Evolutionary conservation across 2,888 invertebrate species (phyloP).

Genomic region (Eledone cirrhosa): DNA sequence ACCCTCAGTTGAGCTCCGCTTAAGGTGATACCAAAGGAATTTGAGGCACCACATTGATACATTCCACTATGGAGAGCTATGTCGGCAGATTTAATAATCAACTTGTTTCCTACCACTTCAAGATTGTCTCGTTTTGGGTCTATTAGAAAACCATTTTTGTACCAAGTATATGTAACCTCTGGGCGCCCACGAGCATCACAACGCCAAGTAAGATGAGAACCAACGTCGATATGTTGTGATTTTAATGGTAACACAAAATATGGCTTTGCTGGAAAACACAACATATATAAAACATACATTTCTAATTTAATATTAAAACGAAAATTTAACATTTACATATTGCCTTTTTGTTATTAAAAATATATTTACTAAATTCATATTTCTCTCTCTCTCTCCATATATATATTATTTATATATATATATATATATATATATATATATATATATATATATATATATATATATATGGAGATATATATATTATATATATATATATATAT

Average conservation of each 20-base stretch:
- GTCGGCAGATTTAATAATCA: conserved; percentile 36
- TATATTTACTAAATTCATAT: too few relatives aligned
- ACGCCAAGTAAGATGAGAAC: conserved; percentile 57
- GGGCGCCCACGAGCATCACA: conserved; percentile 58
- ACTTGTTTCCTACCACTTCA: conserved; percentile 23
- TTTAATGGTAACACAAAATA: conserved; percentile 60
- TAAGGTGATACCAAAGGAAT: conserved; percentile 84
- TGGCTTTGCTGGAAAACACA: conserved; percentile 54
- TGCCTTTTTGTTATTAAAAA: too few relatives aligned
- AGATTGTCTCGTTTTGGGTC: conserved; percentile 38
- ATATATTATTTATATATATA: too few relatives aligned
- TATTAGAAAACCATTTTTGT: conserved; percentile 39
- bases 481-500: too few relatives aligned
- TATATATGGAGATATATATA: too few relatives aligned
- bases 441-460: too few relatives aligned
- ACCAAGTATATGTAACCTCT: conserved; percentile 44
- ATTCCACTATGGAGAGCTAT: conserved; percentile 81
- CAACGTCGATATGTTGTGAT: conserved; percentile 59
- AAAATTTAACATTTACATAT: too few relatives aligned
- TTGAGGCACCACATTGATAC: conserved; percentile 92
- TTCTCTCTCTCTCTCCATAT: too few relatives aligned
- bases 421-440: too few relatives aligned
- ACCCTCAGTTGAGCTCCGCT: conserved; percentile 91
- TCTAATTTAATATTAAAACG: background rate
- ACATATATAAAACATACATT: background rate